phyloP scores from a whole-genome alignment of 2,888 invertebrate genomes.

The Aethes cnicana region DNA sequence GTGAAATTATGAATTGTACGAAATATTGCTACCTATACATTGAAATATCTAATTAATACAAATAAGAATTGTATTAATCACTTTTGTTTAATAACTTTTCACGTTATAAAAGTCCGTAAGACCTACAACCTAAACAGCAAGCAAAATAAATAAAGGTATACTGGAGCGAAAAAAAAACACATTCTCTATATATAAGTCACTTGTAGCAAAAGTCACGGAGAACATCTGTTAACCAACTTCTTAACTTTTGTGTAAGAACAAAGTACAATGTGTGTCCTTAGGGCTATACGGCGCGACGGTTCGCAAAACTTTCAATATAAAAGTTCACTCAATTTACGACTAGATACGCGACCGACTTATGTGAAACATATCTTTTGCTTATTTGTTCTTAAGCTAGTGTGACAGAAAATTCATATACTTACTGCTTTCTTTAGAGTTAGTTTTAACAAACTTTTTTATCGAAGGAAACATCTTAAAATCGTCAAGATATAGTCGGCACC shows the following conservation, averaged over 20 bases:
- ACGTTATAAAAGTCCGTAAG: not conserved
- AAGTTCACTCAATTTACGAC: constrained; percentile 56
- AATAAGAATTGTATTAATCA: too few relatives aligned
- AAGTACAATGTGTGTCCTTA: constrained; percentile 67
- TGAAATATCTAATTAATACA: too few relatives aligned
- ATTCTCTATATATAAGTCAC: constrained; percentile 50
- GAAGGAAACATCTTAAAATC: too few relatives aligned
- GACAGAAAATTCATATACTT: not conserved
- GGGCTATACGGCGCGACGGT: constrained; percentile 48
- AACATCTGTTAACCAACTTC: constrained; percentile 75
- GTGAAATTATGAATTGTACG: too few relatives aligned
- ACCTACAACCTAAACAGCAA: not conserved
- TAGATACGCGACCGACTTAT: constrained; percentile 19
- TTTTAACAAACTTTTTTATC: constrained; percentile 2
- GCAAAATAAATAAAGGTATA: not conserved
- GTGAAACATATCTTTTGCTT: constrained; percentile 14
- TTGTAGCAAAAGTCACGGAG: constrained; percentile 60
- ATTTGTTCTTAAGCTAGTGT: constrained; percentile 3
- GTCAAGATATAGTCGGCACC: too few relatives aligned
- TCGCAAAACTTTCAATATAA: constrained; percentile 62
- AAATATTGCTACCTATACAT: too few relatives aligned
- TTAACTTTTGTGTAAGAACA: constrained; percentile 68
- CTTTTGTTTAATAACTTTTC: too few relatives aligned
- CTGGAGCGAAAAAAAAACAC: constrained; percentile 39
- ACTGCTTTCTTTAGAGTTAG: not conserved